phyloP scores from a whole-genome alignment of 2,888 invertebrate species.

The Polyploca ridens region DNA sequence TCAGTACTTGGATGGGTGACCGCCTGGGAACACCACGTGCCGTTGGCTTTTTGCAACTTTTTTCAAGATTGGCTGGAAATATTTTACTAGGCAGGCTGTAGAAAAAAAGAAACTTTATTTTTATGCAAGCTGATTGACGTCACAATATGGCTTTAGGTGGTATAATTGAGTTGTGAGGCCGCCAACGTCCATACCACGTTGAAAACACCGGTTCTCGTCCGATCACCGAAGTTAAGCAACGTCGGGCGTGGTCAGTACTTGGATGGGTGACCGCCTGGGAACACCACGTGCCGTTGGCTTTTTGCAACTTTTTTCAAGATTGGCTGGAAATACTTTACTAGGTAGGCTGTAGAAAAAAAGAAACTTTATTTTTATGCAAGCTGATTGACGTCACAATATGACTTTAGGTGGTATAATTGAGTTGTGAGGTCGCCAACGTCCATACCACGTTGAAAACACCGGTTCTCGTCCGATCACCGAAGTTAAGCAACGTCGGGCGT shows the following conservation, averaged over 20 bases:
- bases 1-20: conserved; percentile 74
- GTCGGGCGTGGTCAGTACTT: conserved; percentile 75
- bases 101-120: too few species aligned
- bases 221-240: conserved; percentile 78
- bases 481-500: conserved; percentile 76
- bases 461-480: conserved; percentile 80
- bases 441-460: conserved; percentile 44
- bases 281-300: conserved; percentile 54
- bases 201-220: conserved; percentile 71
- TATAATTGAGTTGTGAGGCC: neutral
- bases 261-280: conserved; percentile 79
- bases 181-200: conserved; percentile 35
- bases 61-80: too few species aligned
- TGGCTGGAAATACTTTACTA: conserved; percentile 33
- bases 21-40: conserved; percentile 65
- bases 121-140: too few species aligned
- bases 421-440: conserved; percentile 25
- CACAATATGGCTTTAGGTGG: too few species aligned
- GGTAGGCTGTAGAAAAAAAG: neutral
- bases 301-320: conserved; percentile 41
- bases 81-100: too few species aligned
- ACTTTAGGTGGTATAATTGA: neutral
- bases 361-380: too few species aligned
- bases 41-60: conserved; percentile 53
- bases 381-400: too few species aligned